These are phyloP conservation scores for Melanotaenia parkinsoni DNA, from an alignment of 2,797 vertebrate species.

Conservation along the genomic window DNA sequence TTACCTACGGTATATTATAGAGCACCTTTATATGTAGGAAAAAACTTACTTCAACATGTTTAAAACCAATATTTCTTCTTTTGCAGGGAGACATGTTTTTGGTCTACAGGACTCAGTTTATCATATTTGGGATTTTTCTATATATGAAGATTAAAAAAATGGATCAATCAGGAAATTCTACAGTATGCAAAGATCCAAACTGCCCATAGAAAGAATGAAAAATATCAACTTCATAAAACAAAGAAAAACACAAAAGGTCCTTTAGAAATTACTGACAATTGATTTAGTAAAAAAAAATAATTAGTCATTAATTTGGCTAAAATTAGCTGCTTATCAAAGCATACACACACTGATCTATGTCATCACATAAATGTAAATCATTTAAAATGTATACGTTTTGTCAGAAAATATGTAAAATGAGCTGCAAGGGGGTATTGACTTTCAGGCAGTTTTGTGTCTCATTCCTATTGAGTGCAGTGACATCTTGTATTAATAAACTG, in stretches of 20 bases:
- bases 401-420: not conserved
- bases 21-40: not conserved
- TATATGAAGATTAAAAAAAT: not conserved
- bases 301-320: not conserved
- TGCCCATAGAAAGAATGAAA: not conserved
- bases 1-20: not conserved
- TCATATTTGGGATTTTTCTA: not conserved
- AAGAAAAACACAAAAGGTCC: not conserved
- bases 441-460: not conserved
- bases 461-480: not conserved
- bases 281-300: not conserved
- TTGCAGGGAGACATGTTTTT: not conserved
- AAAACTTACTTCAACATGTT: not conserved
- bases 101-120: not conserved
- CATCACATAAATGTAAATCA: not conserved
- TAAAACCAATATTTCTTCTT: not conserved
- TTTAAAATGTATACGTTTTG: not conserved
- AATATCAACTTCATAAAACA: not conserved
- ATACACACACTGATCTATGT: not conserved
- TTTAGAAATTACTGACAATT: not conserved
- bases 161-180: not conserved
- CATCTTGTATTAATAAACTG: not conserved
- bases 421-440: not conserved
- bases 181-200: not conserved
- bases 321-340: not conserved